Base-by-base conservation (phyloP, 2,888 invertebrate species). In the Rhagonycha fulva region DNA sequence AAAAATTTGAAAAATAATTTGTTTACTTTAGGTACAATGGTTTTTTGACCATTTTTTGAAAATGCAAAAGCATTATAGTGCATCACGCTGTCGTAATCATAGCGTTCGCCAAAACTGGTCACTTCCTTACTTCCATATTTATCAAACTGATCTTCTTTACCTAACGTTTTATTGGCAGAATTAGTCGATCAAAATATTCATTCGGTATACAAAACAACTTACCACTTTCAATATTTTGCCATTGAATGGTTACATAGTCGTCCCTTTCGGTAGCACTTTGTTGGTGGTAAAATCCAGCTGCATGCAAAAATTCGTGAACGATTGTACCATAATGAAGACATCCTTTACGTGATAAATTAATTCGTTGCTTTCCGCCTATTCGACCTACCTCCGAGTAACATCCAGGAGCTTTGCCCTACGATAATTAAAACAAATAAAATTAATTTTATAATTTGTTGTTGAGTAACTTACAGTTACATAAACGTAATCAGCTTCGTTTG, bases 211-310 rank as follows among this genome's bases (percentile, higher is more conserved):
- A 3, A 26, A 7, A 26, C 4, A 62, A 14, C 77, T 19, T 71
- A 74, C 71, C 66, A 76, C 88, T 82, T 81, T 87, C 86, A 69
- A 94, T 94, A 84, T 95, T 95, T 63, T 93, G 91, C 92, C 93
- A 94, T 71, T 92, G 87, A 80, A 96, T 94, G 79, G 90, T 90
- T 2, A 96, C 93, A 85, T 90, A 95, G 0, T 93, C 90, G 84
- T 96, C 95, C 78, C 96, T 90, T 86, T 95, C 93, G 14, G 92
- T 91, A 24, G 95, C 90, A 83, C 93, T 94, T 84, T 96, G 96
- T 88, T 95, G 95, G 84, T 96, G 96, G 85, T 93, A 94, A 86
- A 96, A 95, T 0, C 96, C 96, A 1, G 95, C 86, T 0, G 94
- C 92, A 83, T 96, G 96, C 82, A 95, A 89, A 84, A 96, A 89